phyloP scores from a whole-genome alignment of 2,797 vertebrate species.

The Pampus argenteus region DNA sequence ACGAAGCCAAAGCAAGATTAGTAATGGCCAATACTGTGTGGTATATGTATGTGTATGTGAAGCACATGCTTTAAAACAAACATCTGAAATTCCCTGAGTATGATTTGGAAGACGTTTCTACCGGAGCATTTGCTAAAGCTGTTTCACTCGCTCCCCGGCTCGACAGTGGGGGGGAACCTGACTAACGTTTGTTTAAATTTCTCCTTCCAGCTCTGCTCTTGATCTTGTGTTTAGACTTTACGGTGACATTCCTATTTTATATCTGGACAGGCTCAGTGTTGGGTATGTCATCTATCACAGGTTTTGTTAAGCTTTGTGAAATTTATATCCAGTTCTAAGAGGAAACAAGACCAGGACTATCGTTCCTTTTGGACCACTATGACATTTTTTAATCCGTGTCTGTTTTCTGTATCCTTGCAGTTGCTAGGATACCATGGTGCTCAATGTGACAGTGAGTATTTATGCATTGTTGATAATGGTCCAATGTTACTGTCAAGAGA shows the following conservation, averaged over 20 bases:
- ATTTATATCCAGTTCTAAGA: slow-evolving; percentile 45
- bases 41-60: slow-evolving; percentile 16
- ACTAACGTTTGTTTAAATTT: slow-evolving; percentile 73
- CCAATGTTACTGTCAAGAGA: slow-evolving; percentile 45
- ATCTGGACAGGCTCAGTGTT: slow-evolving; percentile 64
- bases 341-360: slow-evolving; percentile 36
- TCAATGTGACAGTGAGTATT: slow-evolving; percentile 41
- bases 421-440: slow-evolving; percentile 41
- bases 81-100: slow-evolving; percentile 16
- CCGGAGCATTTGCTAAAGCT: slow-evolving; percentile 26
- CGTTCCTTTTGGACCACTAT: slow-evolving; percentile 20
- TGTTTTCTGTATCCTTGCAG: slow-evolving; percentile 54
- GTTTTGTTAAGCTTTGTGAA: slow-evolving; percentile 55
- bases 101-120: slow-evolving; percentile 25
- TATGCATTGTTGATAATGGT: slow-evolving; percentile 38
- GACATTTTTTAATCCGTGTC: slow-evolving; percentile 45
- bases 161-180: slow-evolving; percentile 17
- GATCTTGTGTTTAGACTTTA: slow-evolving; percentile 68
- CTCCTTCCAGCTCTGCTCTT: slow-evolving; percentile 53
- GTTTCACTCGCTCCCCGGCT: slow-evolving; percentile 33
- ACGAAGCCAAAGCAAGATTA: slow-evolving; percentile 60
- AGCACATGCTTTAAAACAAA: slow-evolving; percentile 23
- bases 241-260: slow-evolving; percentile 65
- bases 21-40: slow-evolving; percentile 32
- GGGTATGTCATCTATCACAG: slow-evolving; percentile 46